These are phyloP conservation scores for Notothenia rossii DNA, from an alignment of 2,113 vertebrate genomes.

Conservation along the genomic window DNA sequence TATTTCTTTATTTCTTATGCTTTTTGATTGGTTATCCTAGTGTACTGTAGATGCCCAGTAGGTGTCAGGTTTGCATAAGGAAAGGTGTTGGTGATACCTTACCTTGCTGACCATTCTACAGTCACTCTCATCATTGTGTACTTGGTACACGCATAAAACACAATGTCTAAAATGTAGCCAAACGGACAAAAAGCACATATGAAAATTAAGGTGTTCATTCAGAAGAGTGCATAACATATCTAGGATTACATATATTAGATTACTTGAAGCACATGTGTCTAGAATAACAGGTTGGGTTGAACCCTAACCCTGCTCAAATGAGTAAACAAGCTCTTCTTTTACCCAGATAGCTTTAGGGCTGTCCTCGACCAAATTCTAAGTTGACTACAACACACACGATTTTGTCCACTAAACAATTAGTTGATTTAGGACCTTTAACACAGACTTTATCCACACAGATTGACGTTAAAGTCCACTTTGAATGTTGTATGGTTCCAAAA, in stretches of 20 bases:
- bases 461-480: no score
- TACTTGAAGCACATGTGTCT: no score
- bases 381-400: no score
- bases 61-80: slow-evolving; percentile 82
- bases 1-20: neutral
- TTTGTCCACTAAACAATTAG: no score
- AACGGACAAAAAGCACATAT: neutral
- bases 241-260: no score
- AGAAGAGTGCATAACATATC: no score
- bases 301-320: neutral
- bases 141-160: neutral
- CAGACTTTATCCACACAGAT: no score
- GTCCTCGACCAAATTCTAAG: no score
- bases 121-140: neutral
- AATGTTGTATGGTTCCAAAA: no score
- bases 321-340: neutral
- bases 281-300: no score
- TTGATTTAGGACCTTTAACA: no score
- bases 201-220: neutral
- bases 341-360: neutral
- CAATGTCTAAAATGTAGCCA: neutral
- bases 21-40: neutral
- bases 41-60: slow-evolving; percentile 73
- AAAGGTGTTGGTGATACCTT: slow-evolving; percentile 7
- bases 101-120: neutral